Percentiles rank a stretch among this genome's conserved stretches.
These are phyloP conservation scores for Pediacus dermestoides DNA, from an alignment of 2,888 invertebrate genomes.

Conservation along the genomic window DNA sequence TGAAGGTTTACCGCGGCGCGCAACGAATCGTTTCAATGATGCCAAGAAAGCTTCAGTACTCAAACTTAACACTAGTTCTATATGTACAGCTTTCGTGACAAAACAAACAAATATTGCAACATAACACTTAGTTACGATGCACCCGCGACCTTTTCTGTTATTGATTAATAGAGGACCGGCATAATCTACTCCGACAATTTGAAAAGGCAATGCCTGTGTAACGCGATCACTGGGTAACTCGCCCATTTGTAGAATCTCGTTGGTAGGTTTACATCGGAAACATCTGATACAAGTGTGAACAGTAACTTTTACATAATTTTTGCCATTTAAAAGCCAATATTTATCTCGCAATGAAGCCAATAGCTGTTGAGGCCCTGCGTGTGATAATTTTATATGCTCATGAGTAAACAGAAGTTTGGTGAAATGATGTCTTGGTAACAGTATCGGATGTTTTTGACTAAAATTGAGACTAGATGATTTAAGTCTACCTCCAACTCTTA, in stretches of 20 bases:
- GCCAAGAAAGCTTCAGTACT: conserved; percentile 14
- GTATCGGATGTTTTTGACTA: conserved; percentile 19
- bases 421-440: conserved; percentile 14
- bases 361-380: conserved; percentile 26
- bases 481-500: conserved; percentile 20
- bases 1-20: conserved; percentile 14
- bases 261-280: conserved; percentile 14
- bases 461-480: conserved; percentile 11
- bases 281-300: conserved; percentile 15
- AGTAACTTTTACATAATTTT: conserved; percentile 10
- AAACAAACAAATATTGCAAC: conserved; percentile 20
- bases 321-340: conserved; percentile 20
- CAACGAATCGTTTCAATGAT: conserved; percentile 17
- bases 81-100: conserved; percentile 18
- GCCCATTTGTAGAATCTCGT: conserved; percentile 18
- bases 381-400: conserved; percentile 18
- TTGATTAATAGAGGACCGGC: conserved; percentile 23
- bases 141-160: conserved; percentile 14
- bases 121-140: conserved; percentile 14
- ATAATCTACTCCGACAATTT: conserved; percentile 22
- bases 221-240: conserved; percentile 14
- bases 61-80: conserved; percentile 17
- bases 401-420: conserved; percentile 13
- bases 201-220: conserved; percentile 14
- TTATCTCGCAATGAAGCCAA: conserved; percentile 20